Base-by-base conservation (phyloP, 2,113 vertebrate genomes). In the Gila orcuttii region DNA sequence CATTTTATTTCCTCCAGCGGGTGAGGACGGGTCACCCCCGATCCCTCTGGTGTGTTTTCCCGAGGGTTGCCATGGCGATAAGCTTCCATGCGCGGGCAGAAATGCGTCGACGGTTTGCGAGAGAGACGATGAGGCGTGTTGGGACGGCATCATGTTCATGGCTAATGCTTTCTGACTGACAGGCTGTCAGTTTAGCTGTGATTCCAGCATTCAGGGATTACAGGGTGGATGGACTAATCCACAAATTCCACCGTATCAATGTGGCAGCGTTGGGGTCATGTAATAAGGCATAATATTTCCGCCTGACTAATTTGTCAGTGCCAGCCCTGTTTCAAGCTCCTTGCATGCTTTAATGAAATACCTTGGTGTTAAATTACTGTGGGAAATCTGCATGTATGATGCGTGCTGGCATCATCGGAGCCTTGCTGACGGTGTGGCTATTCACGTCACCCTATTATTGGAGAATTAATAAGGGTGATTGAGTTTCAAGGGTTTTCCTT, bases 81-180 rank as follows among this genome's bases (percentile, higher is more conserved):
- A 19, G 57, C 23, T 62, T 62, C 33, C 77, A 42, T 3, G 79
- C 60, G 23, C 21, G 3, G 42, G 45, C 71, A 82, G 47, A 82
- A 82, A 77, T 9, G 15, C 11, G 36, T 25, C 5, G 81, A 64
- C 59, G 50, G 71, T 88, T 68, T 57, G 76, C 55, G 76, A 86
- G 42, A 66, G 81, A 83, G 57, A 84, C 71, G 69, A 62, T 73
- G 60, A 47, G 78, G 52, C 87, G 50, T 89, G 85, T 87, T 59
- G 10, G 59, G 62, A 82, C 57, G 31, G 15, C 64, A 28, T 84
- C 77, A 52, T 55, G 17, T 55, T 82, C 10, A 17, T 25, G 55
- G 25, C 45, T 64, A 74, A 87, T 84, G 59, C 66, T 84, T 42
- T 21, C 78, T 87, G 86, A 88, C 71, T 76, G 85, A 87, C 90